Evolutionary conservation across 2,113 vertebrate species (phyloP), one percentile per base, ranked within the genome.

Genomic region (Leptobrachium leishanense): DNA sequence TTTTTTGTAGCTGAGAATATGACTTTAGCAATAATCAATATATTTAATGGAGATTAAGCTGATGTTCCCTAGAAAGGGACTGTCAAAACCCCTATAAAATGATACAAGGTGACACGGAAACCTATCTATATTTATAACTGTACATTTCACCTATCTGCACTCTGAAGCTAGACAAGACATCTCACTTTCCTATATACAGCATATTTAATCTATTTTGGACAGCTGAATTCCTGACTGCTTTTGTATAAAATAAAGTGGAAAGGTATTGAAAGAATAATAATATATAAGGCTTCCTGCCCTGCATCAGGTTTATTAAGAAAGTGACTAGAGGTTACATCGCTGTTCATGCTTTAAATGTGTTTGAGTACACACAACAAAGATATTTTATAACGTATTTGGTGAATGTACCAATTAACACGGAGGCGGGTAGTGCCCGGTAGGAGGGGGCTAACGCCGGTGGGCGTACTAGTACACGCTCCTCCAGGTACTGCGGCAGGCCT

Each of bases 61-160:
- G 66, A 43, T 6, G 41, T 12, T 13, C 40, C 1, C 2, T 43
- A 50, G 43, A 69, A 46, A 69, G 11, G 20, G 68, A 69, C 46
- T 50, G 43, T 46, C 43, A n/a, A 69, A 20, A n/a, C 68, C 13
- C 13, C 46, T 69, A 41, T 68, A 12, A 15, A 46, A 46, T 50
- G 43, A 69, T 69, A 69, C 3, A 69, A 46, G 43, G 68, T 46
- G 5, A 15, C 4, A 50, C 4, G 67, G 15, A 43, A 68, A 43
- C 4, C 43, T 15, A 69, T 69, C 68, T 69, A 69, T 69, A 69
- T 69, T 50, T 31, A 69, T 50, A 50, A 46, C 43, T 13, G 8
- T 44, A 46, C 11, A 43, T 12, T 8, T 69, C 68, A 68, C 12
- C 42, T 43, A 20, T 5, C 41, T 20, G 12, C 68, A 46, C 15